A percentile compares a stretch with the other conserved stretches of the same genome.
These are phyloP conservation scores for Ephialtes manifestator DNA, from an alignment of 2,888 invertebrate genomes.

Conservation along the genomic window DNA sequence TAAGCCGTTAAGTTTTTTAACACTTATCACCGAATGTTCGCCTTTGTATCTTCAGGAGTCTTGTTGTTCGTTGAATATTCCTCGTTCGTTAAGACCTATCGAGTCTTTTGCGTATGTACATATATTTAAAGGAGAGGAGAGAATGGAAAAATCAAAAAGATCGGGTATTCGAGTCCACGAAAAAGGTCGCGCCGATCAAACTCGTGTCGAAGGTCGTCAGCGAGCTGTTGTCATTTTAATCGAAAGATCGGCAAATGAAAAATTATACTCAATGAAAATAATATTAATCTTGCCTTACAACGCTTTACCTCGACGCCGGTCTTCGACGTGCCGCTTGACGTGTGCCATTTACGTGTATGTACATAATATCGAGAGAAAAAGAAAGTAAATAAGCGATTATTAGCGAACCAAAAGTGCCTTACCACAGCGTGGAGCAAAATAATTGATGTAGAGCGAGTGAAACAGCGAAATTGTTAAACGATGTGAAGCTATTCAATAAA, in stretches of 20 bases:
- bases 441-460: constrained; percentile 34
- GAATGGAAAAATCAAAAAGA: constrained; percentile 18
- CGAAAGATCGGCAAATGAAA: constrained; percentile 51
- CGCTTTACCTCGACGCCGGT: constrained; percentile 42
- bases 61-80: neutral
- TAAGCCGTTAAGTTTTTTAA: constrained; percentile 60
- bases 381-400: constrained; percentile 65
- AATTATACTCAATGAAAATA: neutral
- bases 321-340: constrained; percentile 52
- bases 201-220: neutral
- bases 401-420: constrained; percentile 78
- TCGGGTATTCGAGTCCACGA: constrained; percentile 39
- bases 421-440: constrained; percentile 66
- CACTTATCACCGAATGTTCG: constrained; percentile 42
- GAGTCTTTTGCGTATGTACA: constrained; percentile 41
- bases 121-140: constrained; percentile 45
- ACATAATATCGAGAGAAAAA: constrained; percentile 70
- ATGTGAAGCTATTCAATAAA: constrained; percentile 82
- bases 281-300: neutral
- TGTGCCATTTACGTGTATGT: constrained; percentile 79
- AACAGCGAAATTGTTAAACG: constrained; percentile 74
- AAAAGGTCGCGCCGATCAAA: constrained; percentile 36
- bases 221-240: constrained; percentile 16
- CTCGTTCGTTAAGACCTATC: constrained; percentile 16
- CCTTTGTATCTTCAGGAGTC: constrained; percentile 4